These are phyloP conservation scores for Bucorvus abyssinicus DNA, from an alignment of 2,797 vertebrate species.

Conservation along the genomic window DNA sequence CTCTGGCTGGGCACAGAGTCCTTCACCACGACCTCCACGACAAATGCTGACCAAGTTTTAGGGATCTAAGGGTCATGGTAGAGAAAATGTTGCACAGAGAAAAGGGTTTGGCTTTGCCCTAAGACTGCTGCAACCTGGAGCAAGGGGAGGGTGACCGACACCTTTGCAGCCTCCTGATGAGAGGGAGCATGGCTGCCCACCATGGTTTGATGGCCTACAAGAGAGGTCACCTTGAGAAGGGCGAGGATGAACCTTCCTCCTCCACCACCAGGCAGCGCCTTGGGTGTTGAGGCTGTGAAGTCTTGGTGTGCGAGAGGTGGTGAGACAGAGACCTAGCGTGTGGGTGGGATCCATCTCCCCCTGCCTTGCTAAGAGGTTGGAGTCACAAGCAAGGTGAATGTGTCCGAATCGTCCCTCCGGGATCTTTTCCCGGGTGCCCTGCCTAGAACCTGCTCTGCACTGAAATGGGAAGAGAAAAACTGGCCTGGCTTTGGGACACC, in stretches of 20 bases:
- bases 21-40: rapidly evolving
- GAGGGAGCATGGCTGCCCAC: rapidly evolving
- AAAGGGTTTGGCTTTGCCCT: background rate
- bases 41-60: background rate
- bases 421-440: background rate
- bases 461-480: background rate
- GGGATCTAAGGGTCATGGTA: background rate
- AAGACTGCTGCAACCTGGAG: background rate
- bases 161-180: background rate
- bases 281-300: background rate
- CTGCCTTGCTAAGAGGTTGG: background rate
- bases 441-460: background rate
- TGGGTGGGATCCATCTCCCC: background rate
- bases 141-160: background rate
- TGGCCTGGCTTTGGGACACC: background rate
- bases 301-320: background rate
- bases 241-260: background rate
- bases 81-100: rapidly evolving
- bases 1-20: background rate
- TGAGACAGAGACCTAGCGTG: background rate
- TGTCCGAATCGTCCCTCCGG: rapidly evolving
- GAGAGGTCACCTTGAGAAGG: background rate
- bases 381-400: rapidly evolving
- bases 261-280: background rate
- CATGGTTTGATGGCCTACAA: background rate